Percentiles rank a stretch among this genome's conserved stretches.
phyloP scores from a whole-genome alignment of 2,888 invertebrate species.

The Seladonia tumulorum region DNA sequence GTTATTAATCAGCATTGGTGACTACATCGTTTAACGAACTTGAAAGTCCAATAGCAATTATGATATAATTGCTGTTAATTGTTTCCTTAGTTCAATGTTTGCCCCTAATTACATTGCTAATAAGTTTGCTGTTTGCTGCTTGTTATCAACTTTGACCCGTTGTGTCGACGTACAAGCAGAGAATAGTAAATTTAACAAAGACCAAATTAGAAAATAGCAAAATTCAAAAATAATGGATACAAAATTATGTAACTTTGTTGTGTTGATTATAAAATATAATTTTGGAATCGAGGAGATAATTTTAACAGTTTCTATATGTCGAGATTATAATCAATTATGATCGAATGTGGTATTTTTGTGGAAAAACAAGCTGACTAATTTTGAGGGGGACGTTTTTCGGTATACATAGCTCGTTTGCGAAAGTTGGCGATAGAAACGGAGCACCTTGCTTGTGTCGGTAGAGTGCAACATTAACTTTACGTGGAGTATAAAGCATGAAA shows the following conservation, averaged over 20 bases:
- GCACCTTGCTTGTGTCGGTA: not conserved
- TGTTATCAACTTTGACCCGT: not conserved
- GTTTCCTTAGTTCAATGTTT: not conserved
- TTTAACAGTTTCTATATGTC: too few relatives aligned
- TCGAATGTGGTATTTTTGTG: not conserved
- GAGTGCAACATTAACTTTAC: constrained; percentile 9
- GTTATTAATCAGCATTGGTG: too few relatives aligned
- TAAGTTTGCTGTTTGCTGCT: not conserved
- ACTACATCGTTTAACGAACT: not conserved
- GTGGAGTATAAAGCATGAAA: not conserved
- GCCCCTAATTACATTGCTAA: not conserved
- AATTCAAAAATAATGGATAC: too few relatives aligned
- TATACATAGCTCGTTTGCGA: not conserved
- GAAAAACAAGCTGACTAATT: not conserved
- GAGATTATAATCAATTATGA: too few relatives aligned
- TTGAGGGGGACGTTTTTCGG: not conserved
- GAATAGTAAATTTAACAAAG: not conserved
- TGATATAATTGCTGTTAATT: not conserved
- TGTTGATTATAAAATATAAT: too few relatives aligned
- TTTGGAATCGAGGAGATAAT: too few relatives aligned
- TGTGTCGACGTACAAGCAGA: not conserved
- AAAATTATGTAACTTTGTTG: too few relatives aligned
- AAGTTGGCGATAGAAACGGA: not conserved
- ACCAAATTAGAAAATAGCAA: too few relatives aligned
- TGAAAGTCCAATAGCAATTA: too few relatives aligned